phyloP scores from a whole-genome alignment of 64 coral and sea anemone species.

The Dendronephthya gigantea region DNA sequence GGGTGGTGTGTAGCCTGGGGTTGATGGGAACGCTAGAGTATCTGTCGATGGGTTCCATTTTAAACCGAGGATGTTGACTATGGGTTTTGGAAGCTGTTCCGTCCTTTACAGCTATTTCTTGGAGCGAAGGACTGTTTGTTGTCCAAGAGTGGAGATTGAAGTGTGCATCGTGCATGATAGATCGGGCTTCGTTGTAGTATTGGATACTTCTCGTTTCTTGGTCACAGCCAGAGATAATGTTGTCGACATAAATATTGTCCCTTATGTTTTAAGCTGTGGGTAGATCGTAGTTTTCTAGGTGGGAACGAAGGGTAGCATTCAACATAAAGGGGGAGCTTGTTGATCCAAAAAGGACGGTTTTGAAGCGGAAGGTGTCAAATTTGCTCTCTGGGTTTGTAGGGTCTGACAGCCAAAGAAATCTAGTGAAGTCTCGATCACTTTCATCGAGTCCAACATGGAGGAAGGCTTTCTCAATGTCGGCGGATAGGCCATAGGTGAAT shows the following conservation, averaged over 20 bases:
- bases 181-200: neutral
- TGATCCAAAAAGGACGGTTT: neutral
- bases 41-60: neutral
- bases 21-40: neutral
- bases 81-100: neutral
- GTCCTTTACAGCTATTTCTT: neutral
- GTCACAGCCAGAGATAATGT: slow-evolving; percentile 2
- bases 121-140: neutral
- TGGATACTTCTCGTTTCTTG: neutral
- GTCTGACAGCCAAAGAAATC: neutral
- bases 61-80: neutral
- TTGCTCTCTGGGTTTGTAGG: neutral
- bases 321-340: neutral
- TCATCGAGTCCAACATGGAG: neutral
- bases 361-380: neutral
- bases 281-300: neutral
- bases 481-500: neutral
- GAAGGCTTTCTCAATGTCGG: neutral
- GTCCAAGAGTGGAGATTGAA: neutral
- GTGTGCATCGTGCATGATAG: neutral
- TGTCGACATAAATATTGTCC: neutral
- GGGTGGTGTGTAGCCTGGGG: neutral
- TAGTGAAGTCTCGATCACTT: neutral
- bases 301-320: neutral
- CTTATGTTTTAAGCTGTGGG: neutral